phyloP scores from a whole-genome alignment of 2,888 invertebrate genomes.

The Lepidochrysops patricia region DNA sequence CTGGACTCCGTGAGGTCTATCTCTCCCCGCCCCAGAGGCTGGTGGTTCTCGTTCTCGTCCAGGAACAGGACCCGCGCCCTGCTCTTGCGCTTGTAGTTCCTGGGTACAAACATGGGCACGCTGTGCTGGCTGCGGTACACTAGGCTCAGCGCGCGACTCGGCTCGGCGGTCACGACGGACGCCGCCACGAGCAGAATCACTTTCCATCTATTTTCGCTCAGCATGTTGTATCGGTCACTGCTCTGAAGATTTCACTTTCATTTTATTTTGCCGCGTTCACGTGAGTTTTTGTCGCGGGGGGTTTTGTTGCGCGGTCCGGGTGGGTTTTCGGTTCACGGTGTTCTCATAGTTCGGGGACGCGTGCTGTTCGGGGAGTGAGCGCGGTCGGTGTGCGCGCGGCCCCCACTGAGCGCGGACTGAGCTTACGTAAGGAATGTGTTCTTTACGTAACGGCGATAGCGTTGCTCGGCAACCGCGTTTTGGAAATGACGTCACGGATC shows the following conservation, averaged over 20 bases:
- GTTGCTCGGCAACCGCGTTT: constrained; percentile 32
- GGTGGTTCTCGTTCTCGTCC: constrained; percentile 54
- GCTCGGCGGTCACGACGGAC: constrained; percentile 51
- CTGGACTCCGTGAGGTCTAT: constrained; percentile 55
- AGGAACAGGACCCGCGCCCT: constrained; percentile 51
- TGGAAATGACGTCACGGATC: constrained; percentile 24
- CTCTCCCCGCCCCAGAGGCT: constrained; percentile 53
- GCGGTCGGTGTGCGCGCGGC: constrained; percentile 32
- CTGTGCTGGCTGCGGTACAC: constrained; percentile 50
- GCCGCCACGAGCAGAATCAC: constrained; percentile 56
- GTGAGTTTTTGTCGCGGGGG: constrained; percentile 17
- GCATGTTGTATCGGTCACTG: constrained; percentile 68
- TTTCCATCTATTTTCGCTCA: constrained; percentile 67
- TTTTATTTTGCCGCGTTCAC: constrained; percentile 33
- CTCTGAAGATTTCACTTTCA: constrained; percentile 62
- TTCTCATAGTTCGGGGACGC: constrained; percentile 27
- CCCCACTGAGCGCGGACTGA: constrained; percentile 28
- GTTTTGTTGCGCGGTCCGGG: constrained; percentile 8
- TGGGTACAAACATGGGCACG: constrained; percentile 56
- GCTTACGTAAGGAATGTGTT: constrained; percentile 35
- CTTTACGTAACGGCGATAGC: constrained; percentile 35
- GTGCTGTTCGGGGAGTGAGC: constrained; percentile 29
- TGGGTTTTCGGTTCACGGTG: constrained; percentile 31
- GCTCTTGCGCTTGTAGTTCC: constrained; percentile 37
- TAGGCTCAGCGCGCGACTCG: constrained; percentile 55